Evolutionary conservation across 2,888 invertebrate genomes (phyloP).

Genomic region (Drosophila nr. perissopoda): DNA sequence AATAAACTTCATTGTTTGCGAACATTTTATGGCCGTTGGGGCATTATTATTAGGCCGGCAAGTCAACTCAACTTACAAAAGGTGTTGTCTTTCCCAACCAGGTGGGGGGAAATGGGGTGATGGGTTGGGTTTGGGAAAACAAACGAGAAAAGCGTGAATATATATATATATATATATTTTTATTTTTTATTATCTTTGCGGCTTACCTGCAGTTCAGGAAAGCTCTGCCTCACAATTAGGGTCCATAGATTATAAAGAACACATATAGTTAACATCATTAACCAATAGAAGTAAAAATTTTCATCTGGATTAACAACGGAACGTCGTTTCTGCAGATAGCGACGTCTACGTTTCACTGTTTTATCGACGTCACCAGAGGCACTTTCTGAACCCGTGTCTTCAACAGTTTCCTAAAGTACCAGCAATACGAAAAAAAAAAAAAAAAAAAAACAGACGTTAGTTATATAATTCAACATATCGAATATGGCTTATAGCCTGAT

Average conservation of each 20-base stretch:
- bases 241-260: slow-evolving; percentile 98
- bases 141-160: slow-evolving; percentile 1
- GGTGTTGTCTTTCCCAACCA: slow-evolving; percentile 35
- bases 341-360: slow-evolving; percentile 87
- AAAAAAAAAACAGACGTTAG: not conserved
- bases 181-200: not conserved
- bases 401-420: slow-evolving; percentile 86
- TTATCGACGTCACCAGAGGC: slow-evolving; percentile 87
- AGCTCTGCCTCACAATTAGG: slow-evolving; percentile 96
- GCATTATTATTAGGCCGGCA: slow-evolving; percentile 53
- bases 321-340: slow-evolving; percentile 90
- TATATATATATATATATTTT: not conserved
- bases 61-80: slow-evolving; percentile 61
- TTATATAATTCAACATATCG: not conserved
- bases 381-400: slow-evolving; percentile 90
- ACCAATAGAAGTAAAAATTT: slow-evolving; percentile 98
- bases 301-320: slow-evolving; percentile 97
- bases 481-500: not conserved
- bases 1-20: slow-evolving; percentile 62
- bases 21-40: slow-evolving; percentile 53
- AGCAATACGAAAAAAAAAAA: not conserved
- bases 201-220: slow-evolving; percentile 93
- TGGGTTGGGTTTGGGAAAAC: not conserved
- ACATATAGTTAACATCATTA: slow-evolving; percentile 94
- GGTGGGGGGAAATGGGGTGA: no score